These are phyloP conservation scores for Gobio gobio DNA, from an alignment of 2,113 vertebrate genomes.

Conservation along the genomic window DNA sequence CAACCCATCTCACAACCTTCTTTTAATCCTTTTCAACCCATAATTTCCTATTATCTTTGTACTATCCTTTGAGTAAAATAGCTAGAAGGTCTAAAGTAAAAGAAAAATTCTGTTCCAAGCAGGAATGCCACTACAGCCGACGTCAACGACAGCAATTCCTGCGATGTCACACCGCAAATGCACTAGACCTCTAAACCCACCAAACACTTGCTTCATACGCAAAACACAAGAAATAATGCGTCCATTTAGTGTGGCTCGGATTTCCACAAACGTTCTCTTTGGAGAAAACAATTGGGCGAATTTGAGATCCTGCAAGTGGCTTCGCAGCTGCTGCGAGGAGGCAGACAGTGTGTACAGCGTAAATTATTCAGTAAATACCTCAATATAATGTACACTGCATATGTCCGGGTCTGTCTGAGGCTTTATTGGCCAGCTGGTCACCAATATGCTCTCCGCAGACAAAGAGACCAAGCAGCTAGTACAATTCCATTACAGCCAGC, in stretches of 20 bases:
- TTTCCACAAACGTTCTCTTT: conserved; percentile 53
- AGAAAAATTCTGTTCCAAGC: background rate
- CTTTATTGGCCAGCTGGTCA: conserved; percentile 83
- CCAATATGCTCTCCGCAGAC: conserved; percentile 77
- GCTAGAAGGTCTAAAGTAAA: background rate
- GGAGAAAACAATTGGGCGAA: conserved; percentile 58
- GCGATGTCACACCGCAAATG: conserved; percentile 12
- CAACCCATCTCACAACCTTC: background rate
- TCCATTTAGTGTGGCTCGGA: conserved; percentile 9
- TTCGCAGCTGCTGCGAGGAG: conserved; percentile 52
- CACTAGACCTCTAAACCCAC: conserved; percentile 6
- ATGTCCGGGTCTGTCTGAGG: conserved; percentile 75
- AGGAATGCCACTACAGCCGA: conserved; percentile 12
- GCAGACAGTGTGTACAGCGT: conserved; percentile 68
- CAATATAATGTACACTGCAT: conserved; percentile 81
- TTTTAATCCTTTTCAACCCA: background rate
- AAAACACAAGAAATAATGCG: conserved; percentile 2
- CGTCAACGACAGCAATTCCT: background rate
- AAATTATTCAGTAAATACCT: conserved; percentile 82
- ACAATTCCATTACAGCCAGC: conserved; percentile 75
- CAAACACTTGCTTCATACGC: background rate
- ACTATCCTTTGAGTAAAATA: background rate
- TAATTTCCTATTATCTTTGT: background rate
- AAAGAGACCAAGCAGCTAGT: conserved; percentile 71
- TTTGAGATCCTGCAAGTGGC: conserved; percentile 57